These are phyloP conservation scores for Anas georgica DNA, from an alignment of 2,797 vertebrate species.

Conservation along the genomic window DNA sequence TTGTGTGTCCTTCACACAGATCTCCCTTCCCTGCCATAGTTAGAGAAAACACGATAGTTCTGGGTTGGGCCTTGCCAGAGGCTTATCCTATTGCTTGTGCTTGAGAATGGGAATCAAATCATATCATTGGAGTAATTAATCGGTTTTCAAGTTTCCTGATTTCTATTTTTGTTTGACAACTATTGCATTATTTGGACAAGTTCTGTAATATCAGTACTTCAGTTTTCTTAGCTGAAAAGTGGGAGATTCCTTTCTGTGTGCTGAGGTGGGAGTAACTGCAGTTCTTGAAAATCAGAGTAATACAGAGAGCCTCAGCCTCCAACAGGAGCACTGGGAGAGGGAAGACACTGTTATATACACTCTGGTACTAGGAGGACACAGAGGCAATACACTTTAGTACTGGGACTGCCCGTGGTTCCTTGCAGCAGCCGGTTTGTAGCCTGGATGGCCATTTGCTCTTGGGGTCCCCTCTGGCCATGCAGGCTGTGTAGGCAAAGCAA, in stretches of 20 bases:
- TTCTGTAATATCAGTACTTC: background rate
- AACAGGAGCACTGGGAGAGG: background rate
- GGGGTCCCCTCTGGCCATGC: background rate
- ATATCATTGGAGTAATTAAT: conserved; percentile 27
- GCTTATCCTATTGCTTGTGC: conserved; percentile 2
- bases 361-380: background rate
- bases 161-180: background rate
- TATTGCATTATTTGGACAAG: conserved; percentile 21
- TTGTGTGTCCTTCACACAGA: background rate
- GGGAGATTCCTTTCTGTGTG: background rate
- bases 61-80: conserved; percentile 27
- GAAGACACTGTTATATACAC: background rate
- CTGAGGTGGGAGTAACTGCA: background rate
- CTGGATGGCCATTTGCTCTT: background rate
- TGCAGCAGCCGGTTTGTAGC: background rate
- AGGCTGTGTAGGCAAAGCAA: background rate
- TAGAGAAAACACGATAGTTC: background rate
- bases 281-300: background rate
- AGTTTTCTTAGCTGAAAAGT: conserved; percentile 18
- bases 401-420: background rate
- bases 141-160: conserved; percentile 26
- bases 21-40: background rate
- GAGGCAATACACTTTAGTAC: background rate
- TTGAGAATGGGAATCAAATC: background rate
- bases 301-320: background rate